These are phyloP conservation scores for Siniperca scherzeri DNA, from an alignment of 2,797 vertebrate species.

Conservation along the genomic window DNA sequence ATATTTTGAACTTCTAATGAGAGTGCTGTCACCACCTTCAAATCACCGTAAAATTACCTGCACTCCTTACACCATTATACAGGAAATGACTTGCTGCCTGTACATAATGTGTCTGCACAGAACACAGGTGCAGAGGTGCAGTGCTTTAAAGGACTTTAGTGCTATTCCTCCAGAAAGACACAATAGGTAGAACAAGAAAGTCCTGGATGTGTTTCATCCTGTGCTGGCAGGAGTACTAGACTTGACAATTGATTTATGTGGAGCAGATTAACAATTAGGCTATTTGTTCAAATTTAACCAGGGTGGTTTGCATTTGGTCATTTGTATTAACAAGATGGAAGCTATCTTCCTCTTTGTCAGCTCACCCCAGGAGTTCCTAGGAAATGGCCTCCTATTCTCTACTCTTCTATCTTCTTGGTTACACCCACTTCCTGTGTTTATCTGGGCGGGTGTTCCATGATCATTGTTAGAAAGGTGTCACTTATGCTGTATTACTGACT, in stretches of 20 bases:
- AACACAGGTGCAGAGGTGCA: conserved; percentile 12
- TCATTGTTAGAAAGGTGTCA: conserved; percentile 64
- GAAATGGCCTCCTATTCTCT: conserved; percentile 25
- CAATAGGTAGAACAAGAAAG: neutral
- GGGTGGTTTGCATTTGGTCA: neutral
- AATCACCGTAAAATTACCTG: conserved; percentile 24
- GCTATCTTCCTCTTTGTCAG: conserved; percentile 48
- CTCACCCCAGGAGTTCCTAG: conserved; percentile 54
- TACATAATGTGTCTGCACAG: neutral
- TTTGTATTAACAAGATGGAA: conserved; percentile 44
- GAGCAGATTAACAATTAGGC: conserved; percentile 23
- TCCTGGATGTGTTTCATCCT: conserved; percentile 10
- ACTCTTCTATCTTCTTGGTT: conserved; percentile 17
- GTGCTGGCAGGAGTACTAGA: neutral
- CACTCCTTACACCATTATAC: neutral
- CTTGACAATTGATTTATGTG: conserved; percentile 34
- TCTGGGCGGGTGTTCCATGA: conserved; percentile 42
- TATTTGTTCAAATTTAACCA: conserved; percentile 22
- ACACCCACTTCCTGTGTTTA: conserved; percentile 68
- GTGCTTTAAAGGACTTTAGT: neutral
- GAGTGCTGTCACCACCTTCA: conserved; percentile 32
- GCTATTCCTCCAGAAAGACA: neutral
- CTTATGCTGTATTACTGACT: conserved; percentile 31
- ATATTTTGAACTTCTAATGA: conserved; percentile 20
- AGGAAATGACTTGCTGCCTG: neutral